Percentiles rank a stretch among this genome's conserved stretches.
Conservation (phyloP, 2,797 vertebrate species). For the Prunella strophiata region DNA sequence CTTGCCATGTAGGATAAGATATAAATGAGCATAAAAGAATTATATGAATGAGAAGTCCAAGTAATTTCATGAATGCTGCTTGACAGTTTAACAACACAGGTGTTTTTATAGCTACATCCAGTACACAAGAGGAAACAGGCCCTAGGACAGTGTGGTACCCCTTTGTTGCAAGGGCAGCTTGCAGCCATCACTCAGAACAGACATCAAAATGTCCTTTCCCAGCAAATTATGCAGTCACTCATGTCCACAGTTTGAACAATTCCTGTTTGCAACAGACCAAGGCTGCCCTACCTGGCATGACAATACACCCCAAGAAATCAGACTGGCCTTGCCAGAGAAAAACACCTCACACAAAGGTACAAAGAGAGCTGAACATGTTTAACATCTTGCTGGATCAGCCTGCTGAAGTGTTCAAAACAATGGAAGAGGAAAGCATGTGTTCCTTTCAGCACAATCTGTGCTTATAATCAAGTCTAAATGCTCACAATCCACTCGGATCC, state of each 20-base stretch:
- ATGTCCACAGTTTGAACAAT: neutral
- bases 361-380: neutral
- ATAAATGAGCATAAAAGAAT: neutral
- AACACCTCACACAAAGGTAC: neutral
- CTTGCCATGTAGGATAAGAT: neutral
- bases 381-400: slow-evolving; percentile 40
- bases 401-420: slow-evolving; percentile 40
- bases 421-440: neutral
- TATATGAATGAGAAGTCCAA: neutral
- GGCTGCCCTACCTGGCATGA: neutral
- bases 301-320: neutral
- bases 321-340: neutral
- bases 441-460: slow-evolving; percentile 38
- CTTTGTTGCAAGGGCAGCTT: neutral
- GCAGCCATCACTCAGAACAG: neutral
- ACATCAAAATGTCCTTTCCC: neutral
- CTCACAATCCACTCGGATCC: slow-evolving; percentile 17
- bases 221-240: neutral
- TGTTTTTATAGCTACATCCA: neutral
- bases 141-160: neutral
- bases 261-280: neutral
- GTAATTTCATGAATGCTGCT: neutral
- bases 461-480: slow-evolving; percentile 22
- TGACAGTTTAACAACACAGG: neutral
- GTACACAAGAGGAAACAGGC: neutral